Conservation (phyloP, 2,113 vertebrate genomes). For the Psilopogon haemacephalus region DNA sequence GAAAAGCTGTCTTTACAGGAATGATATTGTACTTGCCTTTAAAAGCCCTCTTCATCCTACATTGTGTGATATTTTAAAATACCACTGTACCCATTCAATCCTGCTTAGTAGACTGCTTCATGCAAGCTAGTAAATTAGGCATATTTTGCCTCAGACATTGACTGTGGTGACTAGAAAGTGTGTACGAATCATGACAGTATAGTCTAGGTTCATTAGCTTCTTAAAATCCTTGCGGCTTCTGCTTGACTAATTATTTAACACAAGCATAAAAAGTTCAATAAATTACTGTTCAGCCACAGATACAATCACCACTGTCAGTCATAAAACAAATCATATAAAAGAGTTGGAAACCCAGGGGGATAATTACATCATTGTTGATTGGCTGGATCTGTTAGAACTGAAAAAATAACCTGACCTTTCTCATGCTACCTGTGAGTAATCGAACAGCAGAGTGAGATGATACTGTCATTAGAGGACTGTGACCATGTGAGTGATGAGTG, state of each 20-base stretch:
- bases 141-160: background rate
- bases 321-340: background rate
- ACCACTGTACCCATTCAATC: background rate
- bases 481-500: background rate
- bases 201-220: conserved; percentile 5
- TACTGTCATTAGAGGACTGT: background rate
- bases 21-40: background rate
- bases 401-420: conserved; percentile 18
- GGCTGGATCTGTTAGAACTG: background rate
- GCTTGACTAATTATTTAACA: conserved; percentile 24
- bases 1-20: background rate
- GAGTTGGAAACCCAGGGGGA: background rate
- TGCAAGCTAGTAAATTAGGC: background rate
- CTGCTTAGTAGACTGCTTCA: background rate
- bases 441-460: background rate
- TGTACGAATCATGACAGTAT: background rate
- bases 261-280: background rate
- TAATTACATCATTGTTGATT: background rate
- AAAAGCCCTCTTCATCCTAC: background rate
- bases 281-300: background rate
- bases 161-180: background rate
- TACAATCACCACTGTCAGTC: background rate
- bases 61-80: background rate
- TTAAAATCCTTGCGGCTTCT: background rate
- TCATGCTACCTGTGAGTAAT: background rate